A percentile compares a stretch with the other conserved stretches of the same genome.
phyloP scores from a whole-genome alignment of 2,113 vertebrate genomes.

The Sphaerodactylus townsendi region DNA sequence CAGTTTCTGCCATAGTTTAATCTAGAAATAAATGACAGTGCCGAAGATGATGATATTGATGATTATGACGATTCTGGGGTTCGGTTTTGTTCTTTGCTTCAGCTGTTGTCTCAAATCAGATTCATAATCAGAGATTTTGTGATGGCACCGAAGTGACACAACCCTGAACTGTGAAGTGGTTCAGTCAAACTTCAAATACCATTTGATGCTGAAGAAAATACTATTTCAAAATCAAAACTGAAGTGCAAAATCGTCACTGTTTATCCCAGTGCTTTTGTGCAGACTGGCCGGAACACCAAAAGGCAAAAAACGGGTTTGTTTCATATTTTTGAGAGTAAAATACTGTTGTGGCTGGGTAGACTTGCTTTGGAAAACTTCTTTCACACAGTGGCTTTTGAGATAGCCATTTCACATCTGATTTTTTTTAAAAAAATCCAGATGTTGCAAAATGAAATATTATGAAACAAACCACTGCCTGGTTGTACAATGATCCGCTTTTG shows the following conservation, averaged over 20 bases:
- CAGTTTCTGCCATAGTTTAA: constrained; percentile 10
- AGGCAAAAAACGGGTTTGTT: not conserved
- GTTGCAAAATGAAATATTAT: not conserved
- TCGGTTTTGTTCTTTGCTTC: not conserved
- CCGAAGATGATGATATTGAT: not conserved
- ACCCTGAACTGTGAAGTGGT: not conserved
- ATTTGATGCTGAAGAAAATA: not conserved
- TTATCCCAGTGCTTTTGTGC: not conserved
- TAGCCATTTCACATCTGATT: not conserved
- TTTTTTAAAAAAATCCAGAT: too few species aligned
- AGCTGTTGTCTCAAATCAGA: not conserved
- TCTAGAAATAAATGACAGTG: not conserved
- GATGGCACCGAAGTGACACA: not conserved
- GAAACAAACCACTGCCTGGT: too few species aligned
- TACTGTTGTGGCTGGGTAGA: not conserved
- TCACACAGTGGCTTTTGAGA: not conserved
- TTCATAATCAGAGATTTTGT: not conserved
- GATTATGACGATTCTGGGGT: too few species aligned
- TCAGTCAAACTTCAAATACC: not conserved
- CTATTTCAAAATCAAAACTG: too few species aligned
- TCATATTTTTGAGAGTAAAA: not conserved
- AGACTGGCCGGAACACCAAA: not conserved
- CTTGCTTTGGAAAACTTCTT: not conserved
- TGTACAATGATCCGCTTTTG: too few species aligned
- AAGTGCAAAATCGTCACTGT: too few species aligned